Evolutionary conservation across 1,140 invertebrate genomes (phyloP).

Genomic region (Tribolium castaneum): DNA sequence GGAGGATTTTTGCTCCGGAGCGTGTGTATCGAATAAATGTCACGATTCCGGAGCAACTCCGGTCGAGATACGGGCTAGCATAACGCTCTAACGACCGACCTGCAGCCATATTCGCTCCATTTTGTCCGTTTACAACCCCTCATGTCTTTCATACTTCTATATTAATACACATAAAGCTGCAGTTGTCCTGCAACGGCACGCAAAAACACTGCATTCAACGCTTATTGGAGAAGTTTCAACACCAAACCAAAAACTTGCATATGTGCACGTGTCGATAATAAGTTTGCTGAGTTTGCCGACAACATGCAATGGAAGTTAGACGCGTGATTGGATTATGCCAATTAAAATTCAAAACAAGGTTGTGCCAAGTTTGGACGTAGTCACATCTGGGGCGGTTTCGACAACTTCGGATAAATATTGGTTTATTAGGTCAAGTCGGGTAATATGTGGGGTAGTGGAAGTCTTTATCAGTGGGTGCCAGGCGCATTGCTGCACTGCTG

Average conservation of each 20-base stretch:
- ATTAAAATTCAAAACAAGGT: slow-evolving; percentile 13
- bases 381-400: slow-evolving; percentile 1
- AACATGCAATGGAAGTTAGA: neutral
- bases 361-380: neutral
- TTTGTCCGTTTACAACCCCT: slow-evolving; percentile 26
- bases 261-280: slow-evolving; percentile 11
- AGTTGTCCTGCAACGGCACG: slow-evolving; percentile 1
- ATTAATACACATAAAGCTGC: slow-evolving; percentile 28
- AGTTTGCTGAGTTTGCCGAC: neutral
- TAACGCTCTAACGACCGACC: slow-evolving; percentile 25
- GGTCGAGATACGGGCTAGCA: slow-evolving; percentile 20
- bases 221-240: slow-evolving; percentile 17
- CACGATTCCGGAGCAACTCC: slow-evolving; percentile 10
- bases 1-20: slow-evolving; percentile 2
- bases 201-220: neutral
- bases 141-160: slow-evolving; percentile 32
- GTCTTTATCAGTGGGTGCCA: slow-evolving; percentile 1
- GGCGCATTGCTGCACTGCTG: neutral
- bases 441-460: neutral
- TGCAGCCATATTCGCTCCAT: slow-evolving; percentile 26
- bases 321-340: slow-evolving; percentile 6
- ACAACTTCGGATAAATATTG: slow-evolving; percentile 5
- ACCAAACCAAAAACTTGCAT: slow-evolving; percentile 8
- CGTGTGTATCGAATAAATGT: slow-evolving; percentile 32
- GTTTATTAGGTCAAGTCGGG: neutral